Percentiles rank a stretch among this genome's conserved stretches.
phyloP scores from a whole-genome alignment of 2,113 vertebrate species.

The Oreamnos americanus region DNA sequence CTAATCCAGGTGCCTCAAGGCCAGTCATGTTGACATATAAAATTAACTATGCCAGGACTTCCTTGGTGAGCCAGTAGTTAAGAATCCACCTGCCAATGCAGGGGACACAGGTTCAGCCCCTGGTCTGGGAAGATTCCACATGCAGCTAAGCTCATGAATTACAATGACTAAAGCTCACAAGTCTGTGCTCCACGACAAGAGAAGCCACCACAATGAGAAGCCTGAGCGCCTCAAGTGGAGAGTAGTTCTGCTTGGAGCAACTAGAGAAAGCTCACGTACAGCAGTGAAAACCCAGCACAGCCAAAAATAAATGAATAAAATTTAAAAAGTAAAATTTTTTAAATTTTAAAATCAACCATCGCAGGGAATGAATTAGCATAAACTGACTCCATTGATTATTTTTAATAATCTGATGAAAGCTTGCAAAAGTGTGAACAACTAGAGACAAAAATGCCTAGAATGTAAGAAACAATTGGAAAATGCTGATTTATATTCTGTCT shows the following conservation, averaged over 20 bases:
- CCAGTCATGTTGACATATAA: neutral
- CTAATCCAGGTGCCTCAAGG: neutral
- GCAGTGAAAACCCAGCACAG: neutral
- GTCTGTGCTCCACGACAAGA: neutral
- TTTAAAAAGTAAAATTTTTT: neutral
- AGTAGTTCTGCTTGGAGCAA: fast-evolving
- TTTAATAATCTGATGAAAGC: neutral
- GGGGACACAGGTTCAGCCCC: neutral
- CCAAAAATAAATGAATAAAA: neutral
- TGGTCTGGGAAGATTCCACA: neutral
- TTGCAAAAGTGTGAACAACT: neutral
- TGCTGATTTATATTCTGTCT: neutral
- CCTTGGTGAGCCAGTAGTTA: neutral
- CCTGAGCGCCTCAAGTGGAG: fast-evolving
- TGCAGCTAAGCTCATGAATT: neutral
- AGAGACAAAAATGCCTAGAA: neutral
- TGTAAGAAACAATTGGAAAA: neutral
- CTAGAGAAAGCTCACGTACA: neutral
- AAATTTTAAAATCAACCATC: neutral
- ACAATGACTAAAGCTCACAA: neutral
- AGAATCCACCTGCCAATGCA: neutral
- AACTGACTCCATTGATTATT: neutral
- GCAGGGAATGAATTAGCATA: neutral
- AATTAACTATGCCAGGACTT: neutral
- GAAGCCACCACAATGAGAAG: neutral